phyloP scores from a whole-genome alignment of 2,113 vertebrate species.

The Psilopsiagon aurifrons region DNA sequence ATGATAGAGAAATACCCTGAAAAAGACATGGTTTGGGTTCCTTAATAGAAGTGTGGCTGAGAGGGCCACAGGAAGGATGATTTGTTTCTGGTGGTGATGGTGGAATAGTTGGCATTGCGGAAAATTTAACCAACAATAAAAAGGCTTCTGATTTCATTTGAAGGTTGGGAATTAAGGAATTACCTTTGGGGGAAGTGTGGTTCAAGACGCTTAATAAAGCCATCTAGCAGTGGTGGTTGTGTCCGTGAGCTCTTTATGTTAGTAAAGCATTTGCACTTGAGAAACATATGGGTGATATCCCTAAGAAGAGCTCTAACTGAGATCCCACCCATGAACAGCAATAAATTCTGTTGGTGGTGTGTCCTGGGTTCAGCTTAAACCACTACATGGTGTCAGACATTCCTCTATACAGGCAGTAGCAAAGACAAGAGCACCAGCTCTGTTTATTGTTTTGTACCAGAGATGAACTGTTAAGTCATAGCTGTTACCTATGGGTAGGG shows the following conservation, averaged over 20 bases:
- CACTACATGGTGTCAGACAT: background rate
- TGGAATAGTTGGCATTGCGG: background rate
- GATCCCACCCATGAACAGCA: background rate
- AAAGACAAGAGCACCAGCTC: background rate
- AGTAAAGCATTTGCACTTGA: background rate
- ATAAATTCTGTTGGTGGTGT: background rate
- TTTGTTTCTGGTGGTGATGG: background rate
- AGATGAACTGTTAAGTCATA: background rate
- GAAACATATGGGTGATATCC: background rate
- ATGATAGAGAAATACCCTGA: background rate
- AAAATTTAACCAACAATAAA: background rate
- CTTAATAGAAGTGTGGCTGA: background rate
- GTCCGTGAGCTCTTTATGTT: background rate
- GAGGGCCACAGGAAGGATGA: background rate
- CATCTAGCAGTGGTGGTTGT: background rate
- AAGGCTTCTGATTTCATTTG: background rate
- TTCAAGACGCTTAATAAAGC: constrained; percentile 27
- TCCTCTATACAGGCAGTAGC: background rate
- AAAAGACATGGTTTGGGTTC: background rate
- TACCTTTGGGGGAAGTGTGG: background rate
- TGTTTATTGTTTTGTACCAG: background rate
- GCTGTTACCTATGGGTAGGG: background rate
- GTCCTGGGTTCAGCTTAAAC: too few species aligned
- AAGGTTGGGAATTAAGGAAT: background rate
- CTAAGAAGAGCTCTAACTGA: background rate